Percentiles rank a stretch among this genome's conserved stretches.
Conservation (phyloP, 2,797 vertebrate genomes). For the Jordanella pulchra region DNA sequence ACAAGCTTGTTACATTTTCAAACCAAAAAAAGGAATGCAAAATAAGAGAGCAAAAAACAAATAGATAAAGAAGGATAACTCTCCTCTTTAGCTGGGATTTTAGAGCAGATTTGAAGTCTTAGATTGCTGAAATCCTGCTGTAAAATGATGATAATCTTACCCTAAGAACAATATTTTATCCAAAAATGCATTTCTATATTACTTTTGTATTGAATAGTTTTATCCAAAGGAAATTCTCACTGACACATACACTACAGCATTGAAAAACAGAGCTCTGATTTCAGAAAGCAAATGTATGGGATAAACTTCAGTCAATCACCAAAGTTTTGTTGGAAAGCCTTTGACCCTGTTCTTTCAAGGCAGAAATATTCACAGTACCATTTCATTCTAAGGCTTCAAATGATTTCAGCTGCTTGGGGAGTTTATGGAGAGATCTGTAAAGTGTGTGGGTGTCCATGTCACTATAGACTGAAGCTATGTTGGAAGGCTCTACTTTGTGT, state of each 20-base stretch:
- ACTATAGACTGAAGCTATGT: slow-evolving; percentile 57
- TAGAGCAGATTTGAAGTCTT: slow-evolving; percentile 69
- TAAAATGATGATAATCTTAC: slow-evolving; percentile 78
- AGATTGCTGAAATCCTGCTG: slow-evolving; percentile 68
- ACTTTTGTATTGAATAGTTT: slow-evolving; percentile 21
- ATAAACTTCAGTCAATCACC: slow-evolving; percentile 51
- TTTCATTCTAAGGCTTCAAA: slow-evolving; percentile 51
- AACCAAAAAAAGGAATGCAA: slow-evolving; percentile 3
- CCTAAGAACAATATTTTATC: slow-evolving; percentile 60
- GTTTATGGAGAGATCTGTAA: slow-evolving; percentile 56
- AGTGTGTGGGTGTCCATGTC: slow-evolving; percentile 58
- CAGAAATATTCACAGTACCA: slow-evolving; percentile 51
- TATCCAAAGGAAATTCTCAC: slow-evolving; percentile 41
- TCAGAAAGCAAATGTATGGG: slow-evolving; percentile 31
- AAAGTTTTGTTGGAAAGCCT: slow-evolving; percentile 44
- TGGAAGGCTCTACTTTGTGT: slow-evolving; percentile 47
- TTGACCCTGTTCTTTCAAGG: slow-evolving; percentile 55
- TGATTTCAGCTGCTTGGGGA: slow-evolving; percentile 54
- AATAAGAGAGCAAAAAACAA: not conserved
- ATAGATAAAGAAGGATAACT: slow-evolving; percentile 29
- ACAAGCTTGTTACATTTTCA: slow-evolving; percentile 28
- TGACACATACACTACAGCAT: not conserved
- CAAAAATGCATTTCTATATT: slow-evolving; percentile 45
- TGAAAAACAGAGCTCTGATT: slow-evolving; percentile 13
- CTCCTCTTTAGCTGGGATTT: slow-evolving; percentile 65